phyloP scores from a whole-genome alignment of 2,888 invertebrate species.

The Microctonus brassicae region DNA sequence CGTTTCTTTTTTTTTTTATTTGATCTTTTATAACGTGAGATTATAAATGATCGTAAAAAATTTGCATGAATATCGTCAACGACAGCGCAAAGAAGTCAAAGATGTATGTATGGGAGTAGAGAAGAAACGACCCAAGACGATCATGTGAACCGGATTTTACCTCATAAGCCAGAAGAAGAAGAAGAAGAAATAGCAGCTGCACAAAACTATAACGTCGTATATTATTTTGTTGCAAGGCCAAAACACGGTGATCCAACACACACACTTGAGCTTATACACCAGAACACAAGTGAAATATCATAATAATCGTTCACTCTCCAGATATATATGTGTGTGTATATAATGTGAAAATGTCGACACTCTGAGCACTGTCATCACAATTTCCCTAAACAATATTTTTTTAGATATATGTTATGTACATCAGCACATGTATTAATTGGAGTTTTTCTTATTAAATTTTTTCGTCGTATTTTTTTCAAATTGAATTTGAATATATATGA shows the following conservation, averaged over 20 bases:
- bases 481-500: background rate
- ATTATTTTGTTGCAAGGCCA: slow-evolving; percentile 22
- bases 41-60: background rate
- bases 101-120: slow-evolving; percentile 2
- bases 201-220: slow-evolving; percentile 38
- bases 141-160: slow-evolving; percentile 66
- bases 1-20: background rate
- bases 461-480: background rate
- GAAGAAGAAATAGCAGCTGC: slow-evolving; percentile 53
- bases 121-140: slow-evolving; percentile 41
- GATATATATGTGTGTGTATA: background rate
- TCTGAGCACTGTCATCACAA: background rate
- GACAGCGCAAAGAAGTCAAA: background rate
- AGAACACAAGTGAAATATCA: slow-evolving; percentile 26
- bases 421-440: background rate
- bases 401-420: background rate
- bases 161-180: slow-evolving; percentile 24
- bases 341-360: background rate
- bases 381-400: background rate
- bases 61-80: background rate
- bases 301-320: slow-evolving; percentile 16
- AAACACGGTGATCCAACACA: background rate
- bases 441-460: background rate
- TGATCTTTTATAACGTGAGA: background rate
- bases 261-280: slow-evolving; percentile 31